These are phyloP conservation scores for Brenthis ino DNA, from an alignment of 2,888 invertebrate genomes.

Conservation along the genomic window DNA sequence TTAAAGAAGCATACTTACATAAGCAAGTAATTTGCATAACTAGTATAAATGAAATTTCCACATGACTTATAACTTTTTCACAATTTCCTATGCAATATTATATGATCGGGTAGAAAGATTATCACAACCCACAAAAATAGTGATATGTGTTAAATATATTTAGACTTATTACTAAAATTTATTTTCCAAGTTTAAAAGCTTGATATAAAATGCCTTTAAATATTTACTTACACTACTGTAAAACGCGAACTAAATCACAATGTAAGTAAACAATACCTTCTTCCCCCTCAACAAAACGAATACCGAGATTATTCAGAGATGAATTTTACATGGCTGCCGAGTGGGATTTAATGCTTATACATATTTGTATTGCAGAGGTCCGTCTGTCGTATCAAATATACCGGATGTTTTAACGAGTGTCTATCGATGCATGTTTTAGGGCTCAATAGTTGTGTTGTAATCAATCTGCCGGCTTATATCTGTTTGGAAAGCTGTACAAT, in stretches of 20 bases:
- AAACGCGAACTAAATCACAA: neutral
- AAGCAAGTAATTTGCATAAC: too few species aligned
- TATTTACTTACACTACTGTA: too few species aligned
- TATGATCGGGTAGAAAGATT: too few species aligned
- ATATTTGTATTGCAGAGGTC: constrained; percentile 23
- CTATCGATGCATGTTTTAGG: constrained; percentile 11
- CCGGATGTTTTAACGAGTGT: constrained; percentile 20
- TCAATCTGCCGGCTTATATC: neutral
- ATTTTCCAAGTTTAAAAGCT: too few species aligned
- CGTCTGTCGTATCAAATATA: constrained; percentile 12
- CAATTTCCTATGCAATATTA: too few species aligned
- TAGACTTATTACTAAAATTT: too few species aligned
- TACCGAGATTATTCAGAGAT: constrained; percentile 38
- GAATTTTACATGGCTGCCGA: constrained; percentile 39
- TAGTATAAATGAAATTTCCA: too few species aligned
- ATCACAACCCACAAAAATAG: too few species aligned
- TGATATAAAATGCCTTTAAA: too few species aligned
- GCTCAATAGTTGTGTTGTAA: constrained; percentile 8
- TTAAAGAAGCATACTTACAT: too few species aligned
- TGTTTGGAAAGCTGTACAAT: neutral
- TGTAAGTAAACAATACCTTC: constrained; percentile 4
- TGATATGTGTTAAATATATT: too few species aligned
- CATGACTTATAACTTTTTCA: too few species aligned
- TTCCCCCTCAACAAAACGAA: constrained; percentile 25
- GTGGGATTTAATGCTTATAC: constrained; percentile 26